Conservation (phyloP, 2,113 vertebrate species). For the Isurus oxyrinchus region DNA sequence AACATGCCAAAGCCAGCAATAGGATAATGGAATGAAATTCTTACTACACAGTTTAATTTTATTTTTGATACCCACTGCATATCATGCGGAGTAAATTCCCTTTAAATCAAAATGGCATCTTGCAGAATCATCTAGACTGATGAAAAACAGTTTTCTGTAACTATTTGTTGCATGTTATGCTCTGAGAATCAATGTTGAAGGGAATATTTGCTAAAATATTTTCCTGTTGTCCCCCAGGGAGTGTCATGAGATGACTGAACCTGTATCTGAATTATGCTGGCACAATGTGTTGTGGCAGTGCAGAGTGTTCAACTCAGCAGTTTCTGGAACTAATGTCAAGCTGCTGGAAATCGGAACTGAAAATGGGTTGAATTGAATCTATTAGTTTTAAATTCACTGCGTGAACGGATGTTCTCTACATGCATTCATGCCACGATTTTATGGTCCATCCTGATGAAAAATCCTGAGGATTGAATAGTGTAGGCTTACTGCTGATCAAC, state of each 20-base stretch:
- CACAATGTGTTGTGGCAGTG: neutral
- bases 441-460: neutral
- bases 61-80: neutral
- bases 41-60: neutral
- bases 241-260: neutral
- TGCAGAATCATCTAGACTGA: neutral
- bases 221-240: neutral
- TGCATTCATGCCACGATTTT: neutral
- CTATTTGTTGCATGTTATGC: neutral
- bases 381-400: neutral
- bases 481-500: neutral
- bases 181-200: conserved; percentile 20
- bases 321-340: neutral
- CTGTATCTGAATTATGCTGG: neutral
- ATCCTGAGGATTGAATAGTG: neutral
- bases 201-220: neutral
- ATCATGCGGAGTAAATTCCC: neutral
- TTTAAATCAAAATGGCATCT: neutral
- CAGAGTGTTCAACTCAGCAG: neutral
- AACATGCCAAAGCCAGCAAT: neutral
- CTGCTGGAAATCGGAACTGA: neutral
- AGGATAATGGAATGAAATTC: neutral
- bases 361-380: neutral
- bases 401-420: neutral
- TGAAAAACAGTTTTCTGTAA: neutral